phyloP scores from a whole-genome alignment of 2,797 vertebrate genomes.

The Leptatherina wallacei region DNA sequence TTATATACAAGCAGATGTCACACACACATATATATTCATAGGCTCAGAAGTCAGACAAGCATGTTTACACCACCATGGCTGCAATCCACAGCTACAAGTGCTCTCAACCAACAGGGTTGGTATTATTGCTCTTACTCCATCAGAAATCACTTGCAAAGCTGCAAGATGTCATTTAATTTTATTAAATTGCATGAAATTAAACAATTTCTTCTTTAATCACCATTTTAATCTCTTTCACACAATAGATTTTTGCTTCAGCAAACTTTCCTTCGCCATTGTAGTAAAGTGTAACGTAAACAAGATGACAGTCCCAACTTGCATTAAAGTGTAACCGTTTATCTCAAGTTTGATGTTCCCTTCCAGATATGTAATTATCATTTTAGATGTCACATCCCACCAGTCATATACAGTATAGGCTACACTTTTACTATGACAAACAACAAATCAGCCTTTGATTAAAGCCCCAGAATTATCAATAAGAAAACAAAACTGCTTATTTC shows the following conservation, averaged over 20 bases:
- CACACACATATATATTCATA: not conserved
- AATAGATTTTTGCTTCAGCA: not conserved
- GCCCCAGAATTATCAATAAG: not conserved
- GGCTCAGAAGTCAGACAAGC: not conserved
- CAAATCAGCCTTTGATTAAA: not conserved
- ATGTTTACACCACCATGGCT: not conserved
- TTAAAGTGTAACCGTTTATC: not conserved
- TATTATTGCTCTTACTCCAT: constrained; percentile 4
- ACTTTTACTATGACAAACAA: not conserved
- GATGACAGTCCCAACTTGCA: too few relatives aligned
- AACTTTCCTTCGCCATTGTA: not conserved
- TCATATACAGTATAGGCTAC: not conserved
- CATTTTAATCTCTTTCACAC: constrained; percentile 12
- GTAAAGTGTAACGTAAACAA: too few relatives aligned
- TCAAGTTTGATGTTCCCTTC: not conserved
- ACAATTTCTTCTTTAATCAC: not conserved
- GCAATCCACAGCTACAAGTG: constrained; percentile 16
- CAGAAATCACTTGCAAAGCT: not conserved
- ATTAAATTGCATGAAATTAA: not conserved
- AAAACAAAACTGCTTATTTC: not conserved
- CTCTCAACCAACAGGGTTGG: constrained; percentile 1
- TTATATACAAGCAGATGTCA: too few relatives aligned
- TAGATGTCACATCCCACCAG: not conserved
- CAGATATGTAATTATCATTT: not conserved
- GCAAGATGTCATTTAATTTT: not conserved